Percentiles rank a stretch among this genome's conserved stretches.
Conservation (phyloP, 2,888 invertebrate species). For the Agriopis leucophaearia region DNA sequence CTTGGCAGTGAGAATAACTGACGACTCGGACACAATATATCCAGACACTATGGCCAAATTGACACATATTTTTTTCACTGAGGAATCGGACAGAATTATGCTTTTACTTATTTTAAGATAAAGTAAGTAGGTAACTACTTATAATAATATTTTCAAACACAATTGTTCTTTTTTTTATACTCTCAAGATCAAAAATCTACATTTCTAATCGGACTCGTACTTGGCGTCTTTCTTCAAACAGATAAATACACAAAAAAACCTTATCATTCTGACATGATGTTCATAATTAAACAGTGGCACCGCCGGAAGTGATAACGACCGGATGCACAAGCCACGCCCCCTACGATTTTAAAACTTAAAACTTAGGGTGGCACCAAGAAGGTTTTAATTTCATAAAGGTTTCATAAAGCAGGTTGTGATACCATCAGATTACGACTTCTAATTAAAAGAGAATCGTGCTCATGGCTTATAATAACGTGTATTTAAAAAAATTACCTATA, state of each 20-base stretch:
- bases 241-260: conserved; percentile 50
- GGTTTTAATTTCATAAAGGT: conserved; percentile 28
- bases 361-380: conserved; percentile 30
- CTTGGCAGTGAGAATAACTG: too few relatives aligned
- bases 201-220: conserved; percentile 26
- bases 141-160: neutral
- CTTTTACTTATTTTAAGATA: too few relatives aligned
- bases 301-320: conserved; percentile 65
- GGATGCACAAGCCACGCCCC: conserved; percentile 62
- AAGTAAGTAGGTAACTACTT: too few relatives aligned
- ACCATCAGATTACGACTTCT: conserved; percentile 27
- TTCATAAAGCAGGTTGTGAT: conserved; percentile 22
- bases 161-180: neutral
- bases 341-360: conserved; percentile 35
- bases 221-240: conserved; percentile 45
- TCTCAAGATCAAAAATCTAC: conserved; percentile 10
- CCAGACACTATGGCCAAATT: too few relatives aligned
- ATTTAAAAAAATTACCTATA: conserved; percentile 5
- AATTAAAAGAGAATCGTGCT: conserved; percentile 32
- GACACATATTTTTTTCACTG: too few relatives aligned
- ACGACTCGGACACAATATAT: too few relatives aligned
- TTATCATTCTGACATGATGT: conserved; percentile 55
- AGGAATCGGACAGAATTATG: too few relatives aligned
- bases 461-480: neutral
- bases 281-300: conserved; percentile 64